Conservation (phyloP, 2,797 vertebrate genomes). For the Echiichthys vipera region DNA sequence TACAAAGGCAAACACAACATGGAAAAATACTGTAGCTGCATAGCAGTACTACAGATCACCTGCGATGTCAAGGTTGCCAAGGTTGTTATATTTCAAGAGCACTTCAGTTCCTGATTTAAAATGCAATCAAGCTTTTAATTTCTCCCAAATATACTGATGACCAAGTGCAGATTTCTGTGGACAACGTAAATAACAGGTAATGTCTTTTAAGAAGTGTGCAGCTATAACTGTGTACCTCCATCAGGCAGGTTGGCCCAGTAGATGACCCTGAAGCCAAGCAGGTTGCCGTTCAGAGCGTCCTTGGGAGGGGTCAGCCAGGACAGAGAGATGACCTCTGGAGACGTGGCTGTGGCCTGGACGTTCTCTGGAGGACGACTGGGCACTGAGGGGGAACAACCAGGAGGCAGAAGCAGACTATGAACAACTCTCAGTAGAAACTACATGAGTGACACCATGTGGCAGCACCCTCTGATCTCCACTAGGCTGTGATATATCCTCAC, state of each 20-base stretch:
- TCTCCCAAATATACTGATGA: neutral
- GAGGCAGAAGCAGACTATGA: neutral
- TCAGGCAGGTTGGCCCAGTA: slow-evolving; percentile 99
- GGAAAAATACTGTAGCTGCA: too few relatives aligned
- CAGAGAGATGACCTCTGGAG: slow-evolving; percentile 95
- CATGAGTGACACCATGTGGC: neutral
- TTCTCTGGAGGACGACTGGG: slow-evolving; percentile 96
- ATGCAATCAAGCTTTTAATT: neutral
- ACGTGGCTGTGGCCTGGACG: slow-evolving; percentile 92
- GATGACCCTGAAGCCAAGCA: slow-evolving; percentile 96
- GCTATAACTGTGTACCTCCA: slow-evolving; percentile 86
- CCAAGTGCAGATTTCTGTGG: neutral
- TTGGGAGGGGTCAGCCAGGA: slow-evolving; percentile 94
- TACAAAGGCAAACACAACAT: too few relatives aligned
- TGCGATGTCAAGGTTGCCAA: too few relatives aligned
- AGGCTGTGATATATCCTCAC: slow-evolving; percentile 60
- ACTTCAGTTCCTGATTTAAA: neutral
- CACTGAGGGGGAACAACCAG: slow-evolving; percentile 80
- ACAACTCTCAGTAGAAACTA: neutral
- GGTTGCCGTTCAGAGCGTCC: slow-evolving; percentile 95
- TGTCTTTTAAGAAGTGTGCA: neutral
- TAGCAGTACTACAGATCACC: too few relatives aligned
- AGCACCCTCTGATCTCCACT: slow-evolving; percentile 59
- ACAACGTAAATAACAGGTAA: neutral
- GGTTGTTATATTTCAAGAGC: too few relatives aligned